Conservation (phyloP, 2,888 invertebrate genomes). For the Calephelis perditalis region DNA sequence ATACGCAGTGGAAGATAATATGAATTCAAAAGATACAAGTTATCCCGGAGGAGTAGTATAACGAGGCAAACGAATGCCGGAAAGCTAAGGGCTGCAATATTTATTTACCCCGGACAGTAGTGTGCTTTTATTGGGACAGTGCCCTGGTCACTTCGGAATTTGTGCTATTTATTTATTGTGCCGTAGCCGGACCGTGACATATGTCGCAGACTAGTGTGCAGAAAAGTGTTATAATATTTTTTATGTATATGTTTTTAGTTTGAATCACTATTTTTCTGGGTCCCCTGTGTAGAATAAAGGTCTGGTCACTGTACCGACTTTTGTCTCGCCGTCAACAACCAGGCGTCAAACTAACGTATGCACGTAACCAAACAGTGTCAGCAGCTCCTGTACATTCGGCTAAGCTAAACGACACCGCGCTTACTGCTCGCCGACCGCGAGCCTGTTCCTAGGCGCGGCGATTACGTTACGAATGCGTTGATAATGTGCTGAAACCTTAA, state of each 20-base stretch:
- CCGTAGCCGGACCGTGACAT: conserved; percentile 59
- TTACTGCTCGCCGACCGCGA: no score
- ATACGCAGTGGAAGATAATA: conserved; percentile 9
- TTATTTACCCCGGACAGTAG: conserved; percentile 53
- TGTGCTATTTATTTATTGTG: conserved; percentile 75
- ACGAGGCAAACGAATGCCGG: conserved; percentile 34
- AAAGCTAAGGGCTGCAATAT: conserved; percentile 49
- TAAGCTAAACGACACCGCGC: no score
- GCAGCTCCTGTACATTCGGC: no score
- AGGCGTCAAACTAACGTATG: no score
- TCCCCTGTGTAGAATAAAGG: no score
- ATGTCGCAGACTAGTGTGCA: conserved; percentile 43
- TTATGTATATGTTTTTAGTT: not conserved
- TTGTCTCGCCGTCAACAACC: no score
- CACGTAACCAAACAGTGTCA: no score
- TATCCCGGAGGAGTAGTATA: conserved; percentile 26
- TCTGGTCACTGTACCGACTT: no score
- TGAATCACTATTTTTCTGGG: no score
- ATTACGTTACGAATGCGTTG: no score
- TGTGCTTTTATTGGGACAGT: conserved; percentile 66
- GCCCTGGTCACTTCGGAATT: conserved; percentile 74
- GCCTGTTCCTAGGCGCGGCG: no score
- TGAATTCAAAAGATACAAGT: conserved; percentile 17
- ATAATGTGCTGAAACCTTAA: no score
- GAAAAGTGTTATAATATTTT: conserved; percentile 39